These are phyloP conservation scores for Takifugu flavidus DNA, from an alignment of 2,113 vertebrate genomes.

Conservation along the genomic window DNA sequence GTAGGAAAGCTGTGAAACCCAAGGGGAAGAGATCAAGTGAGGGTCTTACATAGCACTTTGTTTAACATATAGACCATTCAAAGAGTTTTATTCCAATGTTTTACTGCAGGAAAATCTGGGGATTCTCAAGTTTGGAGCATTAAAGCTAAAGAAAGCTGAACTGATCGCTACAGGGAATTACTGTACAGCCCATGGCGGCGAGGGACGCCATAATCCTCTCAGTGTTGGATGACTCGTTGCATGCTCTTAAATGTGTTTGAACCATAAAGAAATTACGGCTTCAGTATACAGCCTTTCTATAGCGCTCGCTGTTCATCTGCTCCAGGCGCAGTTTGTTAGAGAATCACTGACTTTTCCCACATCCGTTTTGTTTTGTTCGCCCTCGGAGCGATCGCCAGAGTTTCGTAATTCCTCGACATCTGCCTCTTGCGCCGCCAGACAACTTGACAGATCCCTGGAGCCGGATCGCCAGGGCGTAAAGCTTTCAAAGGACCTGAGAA, in stretches of 20 bases:
- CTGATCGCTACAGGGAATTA: slow-evolving; percentile 44
- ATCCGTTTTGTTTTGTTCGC: slow-evolving; percentile 53
- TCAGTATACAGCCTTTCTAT: slow-evolving; percentile 34
- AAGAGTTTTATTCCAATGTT: no score
- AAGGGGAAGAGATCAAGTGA: no score
- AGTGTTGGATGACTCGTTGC: slow-evolving; percentile 53
- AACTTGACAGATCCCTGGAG: slow-evolving; percentile 19
- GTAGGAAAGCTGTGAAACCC: no score
- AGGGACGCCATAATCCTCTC: slow-evolving; percentile 52
- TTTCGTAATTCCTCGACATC: slow-evolving; percentile 55
- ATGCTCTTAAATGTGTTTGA: slow-evolving; percentile 50
- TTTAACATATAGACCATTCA: no score
- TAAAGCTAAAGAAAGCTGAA: slow-evolving; percentile 44
- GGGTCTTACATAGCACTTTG: no score
- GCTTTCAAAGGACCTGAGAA: slow-evolving; percentile 8
- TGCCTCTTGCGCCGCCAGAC: slow-evolving; percentile 41
- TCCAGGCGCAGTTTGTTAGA: slow-evolving; percentile 45
- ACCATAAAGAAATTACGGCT: slow-evolving; percentile 59
- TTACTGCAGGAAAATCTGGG: slow-evolving; percentile 18
- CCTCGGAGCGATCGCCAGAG: slow-evolving; percentile 43
- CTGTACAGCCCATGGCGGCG: slow-evolving; percentile 25
- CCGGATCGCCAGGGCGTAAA: slow-evolving; percentile 7
- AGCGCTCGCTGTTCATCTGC: slow-evolving; percentile 40
- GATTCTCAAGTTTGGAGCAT: slow-evolving; percentile 21
- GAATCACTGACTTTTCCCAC: slow-evolving; percentile 49